Percentiles rank a stretch among this genome's conserved stretches.
These are phyloP conservation scores for Campoplex nolae DNA, from an alignment of 2,888 invertebrate genomes.

Conservation along the genomic window DNA sequence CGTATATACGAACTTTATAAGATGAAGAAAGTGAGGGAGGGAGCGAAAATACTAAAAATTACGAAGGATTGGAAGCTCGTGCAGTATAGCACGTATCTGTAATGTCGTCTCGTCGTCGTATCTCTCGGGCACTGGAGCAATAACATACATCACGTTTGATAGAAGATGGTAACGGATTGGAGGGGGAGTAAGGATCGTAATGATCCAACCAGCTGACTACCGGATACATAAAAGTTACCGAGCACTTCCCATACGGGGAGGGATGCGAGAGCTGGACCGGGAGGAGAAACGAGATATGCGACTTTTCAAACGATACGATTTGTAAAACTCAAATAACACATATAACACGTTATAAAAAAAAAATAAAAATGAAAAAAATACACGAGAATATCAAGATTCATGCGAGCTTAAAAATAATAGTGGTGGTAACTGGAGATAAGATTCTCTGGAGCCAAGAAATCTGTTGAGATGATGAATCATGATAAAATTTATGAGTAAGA, in stretches of 20 bases:
- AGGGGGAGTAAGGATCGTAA: slow-evolving; percentile 53
- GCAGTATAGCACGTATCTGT: slow-evolving; percentile 44
- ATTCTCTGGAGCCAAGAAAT: background rate
- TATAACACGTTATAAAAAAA: slow-evolving; percentile 17
- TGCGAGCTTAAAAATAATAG: background rate
- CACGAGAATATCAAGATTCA: background rate
- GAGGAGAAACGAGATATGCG: slow-evolving; percentile 12
- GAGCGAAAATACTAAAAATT: background rate
- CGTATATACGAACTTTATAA: background rate
- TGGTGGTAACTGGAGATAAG: background rate
- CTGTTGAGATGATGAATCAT: slow-evolving; percentile 1
- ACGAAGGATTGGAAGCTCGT: slow-evolving; percentile 4
- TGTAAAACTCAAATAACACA: slow-evolving; percentile 28
- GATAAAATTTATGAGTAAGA: slow-evolving; percentile 6
- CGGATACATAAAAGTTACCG: slow-evolving; percentile 69
- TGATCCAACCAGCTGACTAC: slow-evolving; percentile 68
- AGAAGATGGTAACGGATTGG: slow-evolving; percentile 40
- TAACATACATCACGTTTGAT: slow-evolving; percentile 68
- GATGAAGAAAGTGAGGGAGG: background rate
- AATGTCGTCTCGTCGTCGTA: slow-evolving; percentile 49
- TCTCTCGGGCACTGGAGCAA: slow-evolving; percentile 60
- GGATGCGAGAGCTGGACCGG: slow-evolving; percentile 46
- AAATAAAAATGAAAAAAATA: background rate
- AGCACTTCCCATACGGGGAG: slow-evolving; percentile 61
- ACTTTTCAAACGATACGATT: slow-evolving; percentile 38